phyloP scores from a whole-genome alignment of 2,113 vertebrate species.

The Mastomys coucha region DNA sequence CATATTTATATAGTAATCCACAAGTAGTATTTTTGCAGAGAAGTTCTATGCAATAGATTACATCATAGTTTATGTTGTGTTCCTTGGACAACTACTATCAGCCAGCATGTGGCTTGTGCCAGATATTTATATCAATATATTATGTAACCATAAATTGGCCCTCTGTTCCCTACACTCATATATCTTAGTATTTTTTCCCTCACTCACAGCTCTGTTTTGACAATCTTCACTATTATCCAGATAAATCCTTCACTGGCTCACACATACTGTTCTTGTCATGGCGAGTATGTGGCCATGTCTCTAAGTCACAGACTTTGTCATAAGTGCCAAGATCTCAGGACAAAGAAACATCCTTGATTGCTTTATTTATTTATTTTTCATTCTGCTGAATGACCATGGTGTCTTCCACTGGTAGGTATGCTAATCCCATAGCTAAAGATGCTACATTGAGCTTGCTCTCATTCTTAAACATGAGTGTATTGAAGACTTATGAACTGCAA shows the following conservation, averaged over 20 bases:
- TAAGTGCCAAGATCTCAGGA: neutral
- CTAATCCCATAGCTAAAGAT: neutral
- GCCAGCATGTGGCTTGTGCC: neutral
- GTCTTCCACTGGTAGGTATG: neutral
- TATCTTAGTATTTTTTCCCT: neutral
- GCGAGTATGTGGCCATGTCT: accelerated
- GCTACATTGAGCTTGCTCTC: neutral
- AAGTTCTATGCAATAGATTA: neutral
- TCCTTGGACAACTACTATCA: too few species aligned
- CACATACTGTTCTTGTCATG: accelerated
- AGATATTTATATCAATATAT: neutral
- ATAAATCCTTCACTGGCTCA: neutral
- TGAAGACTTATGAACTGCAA: constrained; percentile 1
- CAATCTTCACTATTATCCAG: neutral
- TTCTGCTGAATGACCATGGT: neutral
- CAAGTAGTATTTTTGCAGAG: neutral
- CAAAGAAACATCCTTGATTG: neutral
- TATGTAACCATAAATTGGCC: neutral
- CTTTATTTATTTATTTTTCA: neutral
- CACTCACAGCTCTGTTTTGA: neutral
- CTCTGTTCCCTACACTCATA: neutral
- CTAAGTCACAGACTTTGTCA: too few species aligned
- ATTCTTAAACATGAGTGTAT: neutral
- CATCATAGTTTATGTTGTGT: neutral
- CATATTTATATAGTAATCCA: neutral